Base-by-base conservation (phyloP, 1,140 invertebrate genomes). In the Antheraea mylitta region DNA sequence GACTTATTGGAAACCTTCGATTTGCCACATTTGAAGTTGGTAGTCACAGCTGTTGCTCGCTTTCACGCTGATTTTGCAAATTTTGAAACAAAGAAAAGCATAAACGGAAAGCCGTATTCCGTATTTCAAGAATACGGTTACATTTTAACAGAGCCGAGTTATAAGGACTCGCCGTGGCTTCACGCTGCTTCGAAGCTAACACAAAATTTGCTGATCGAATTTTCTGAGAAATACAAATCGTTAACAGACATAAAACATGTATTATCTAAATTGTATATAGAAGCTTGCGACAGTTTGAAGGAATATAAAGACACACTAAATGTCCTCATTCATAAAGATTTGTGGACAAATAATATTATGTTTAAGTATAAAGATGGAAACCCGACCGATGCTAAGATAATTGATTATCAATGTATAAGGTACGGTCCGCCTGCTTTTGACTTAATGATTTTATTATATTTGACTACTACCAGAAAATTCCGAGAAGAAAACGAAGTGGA, bases 311-410 rank as follows among this genome's bases (percentile, higher is more conserved):
- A 79, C 7, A 88, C 81, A 7, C 66, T 91, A 6, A 92, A 92
- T 37, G 89, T 93, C 0, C 16, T 93, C 7, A 81, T 89, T 38
- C 93, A 94, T 68, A 93, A 92, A 22, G 93, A 94, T 72, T 77
- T 93, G 18, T 93, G 92, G 89, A 72, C 83, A 0, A 93, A 93
- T 61, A 94, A 94, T 71, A 86, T 94, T 8, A 73, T 93, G 64
- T 93, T 91, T 66, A 77, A 86, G 67, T 93, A 93, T 63, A 80
- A 90, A 2, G 76, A 77, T 19, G 74, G 75, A 0, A 61, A 68
- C 8, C 85, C 89, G 0, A 74, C 69, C 0, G 83, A 88, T 30
- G 89, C 90, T 30, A 69, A 90, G 61, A 68, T 93, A 0, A 73
- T 93, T 30, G 92, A 93, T 78, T 93, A 82, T 70, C 91, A 93